Conservation (phyloP, 2,113 vertebrate genomes). For the Microcebus griseorufus region DNA sequence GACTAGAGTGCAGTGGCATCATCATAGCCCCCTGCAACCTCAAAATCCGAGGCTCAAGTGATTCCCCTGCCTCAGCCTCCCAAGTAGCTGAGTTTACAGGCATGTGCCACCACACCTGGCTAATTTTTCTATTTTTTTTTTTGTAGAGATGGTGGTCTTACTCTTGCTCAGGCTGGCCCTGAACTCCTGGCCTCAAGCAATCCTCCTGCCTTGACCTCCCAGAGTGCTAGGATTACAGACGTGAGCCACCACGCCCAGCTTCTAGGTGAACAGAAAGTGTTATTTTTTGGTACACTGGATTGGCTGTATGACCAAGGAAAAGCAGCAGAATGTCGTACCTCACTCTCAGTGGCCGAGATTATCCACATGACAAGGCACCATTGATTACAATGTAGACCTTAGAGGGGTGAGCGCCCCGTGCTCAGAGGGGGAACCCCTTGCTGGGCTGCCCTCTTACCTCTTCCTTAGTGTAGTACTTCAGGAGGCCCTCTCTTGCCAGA, state of each 20-base stretch:
- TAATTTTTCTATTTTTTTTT: too few relatives aligned
- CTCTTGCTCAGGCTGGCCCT: too few relatives aligned
- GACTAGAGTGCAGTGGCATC: too few relatives aligned
- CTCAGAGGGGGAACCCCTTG: neutral
- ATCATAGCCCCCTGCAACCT: too few relatives aligned
- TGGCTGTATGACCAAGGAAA: neutral
- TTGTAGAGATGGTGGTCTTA: too few relatives aligned
- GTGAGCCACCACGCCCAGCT: neutral
- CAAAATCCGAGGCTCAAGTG: too few relatives aligned
- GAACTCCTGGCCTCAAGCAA: too few relatives aligned
- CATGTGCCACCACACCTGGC: too few relatives aligned
- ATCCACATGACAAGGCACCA: neutral
- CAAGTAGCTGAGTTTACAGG: too few relatives aligned
- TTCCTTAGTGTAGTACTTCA: constrained; percentile 95
- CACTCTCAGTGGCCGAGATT: neutral
- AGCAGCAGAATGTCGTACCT: neutral
- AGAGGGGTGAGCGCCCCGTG: neutral
- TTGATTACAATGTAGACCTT: neutral
- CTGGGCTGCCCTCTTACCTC: constrained; percentile 87
- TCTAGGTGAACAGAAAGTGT: neutral
- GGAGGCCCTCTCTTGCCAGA: constrained; percentile 90
- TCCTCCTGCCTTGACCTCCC: too few relatives aligned
- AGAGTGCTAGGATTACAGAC: too few relatives aligned
- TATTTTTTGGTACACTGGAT: neutral
- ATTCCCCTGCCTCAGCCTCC: too few relatives aligned